These are phyloP conservation scores for Nycteola revayana DNA, from an alignment of 2,888 invertebrate species.

Conservation along the genomic window DNA sequence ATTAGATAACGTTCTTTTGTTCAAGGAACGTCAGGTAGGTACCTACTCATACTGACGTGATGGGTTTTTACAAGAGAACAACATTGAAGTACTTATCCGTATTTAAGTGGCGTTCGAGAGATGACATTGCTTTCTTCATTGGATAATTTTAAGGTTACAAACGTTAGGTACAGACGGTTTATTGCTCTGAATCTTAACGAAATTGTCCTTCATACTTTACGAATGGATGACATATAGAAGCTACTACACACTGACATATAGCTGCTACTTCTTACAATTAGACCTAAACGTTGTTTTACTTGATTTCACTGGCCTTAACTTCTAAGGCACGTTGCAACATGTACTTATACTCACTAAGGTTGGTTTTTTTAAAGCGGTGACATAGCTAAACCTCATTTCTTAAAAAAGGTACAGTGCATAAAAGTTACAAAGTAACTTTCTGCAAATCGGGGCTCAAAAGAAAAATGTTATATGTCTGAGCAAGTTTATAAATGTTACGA, in stretches of 20 bases:
- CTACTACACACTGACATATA: slow-evolving; percentile 12
- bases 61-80: too few relatives aligned
- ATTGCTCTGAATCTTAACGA: slow-evolving; percentile 26
- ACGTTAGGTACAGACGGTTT: slow-evolving; percentile 19
- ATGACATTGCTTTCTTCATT: slow-evolving; percentile 27
- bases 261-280: slow-evolving; percentile 19
- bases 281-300: slow-evolving; percentile 12
- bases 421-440: slow-evolving; percentile 21
- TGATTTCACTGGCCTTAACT: slow-evolving; percentile 9
- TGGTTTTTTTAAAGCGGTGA: slow-evolving; percentile 16
- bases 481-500: slow-evolving; percentile 19
- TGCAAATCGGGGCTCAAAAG: slow-evolving; percentile 22
- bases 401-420: slow-evolving; percentile 21
- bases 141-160: slow-evolving; percentile 24
- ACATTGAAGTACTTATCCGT: too few relatives aligned
- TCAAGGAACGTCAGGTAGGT: too few relatives aligned
- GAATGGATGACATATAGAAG: slow-evolving; percentile 26
- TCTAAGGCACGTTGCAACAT: slow-evolving; percentile 13
- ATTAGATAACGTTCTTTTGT: too few relatives aligned
- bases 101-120: slow-evolving; percentile 6
- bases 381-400: slow-evolving; percentile 22
- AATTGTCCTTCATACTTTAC: slow-evolving; percentile 29
- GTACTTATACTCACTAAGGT: slow-evolving; percentile 10
- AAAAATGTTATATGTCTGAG: slow-evolving; percentile 23
- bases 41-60: too few relatives aligned